Evolutionary conservation across 2,113 vertebrate species (phyloP).

Genomic region (Desmodus rotundus): DNA sequence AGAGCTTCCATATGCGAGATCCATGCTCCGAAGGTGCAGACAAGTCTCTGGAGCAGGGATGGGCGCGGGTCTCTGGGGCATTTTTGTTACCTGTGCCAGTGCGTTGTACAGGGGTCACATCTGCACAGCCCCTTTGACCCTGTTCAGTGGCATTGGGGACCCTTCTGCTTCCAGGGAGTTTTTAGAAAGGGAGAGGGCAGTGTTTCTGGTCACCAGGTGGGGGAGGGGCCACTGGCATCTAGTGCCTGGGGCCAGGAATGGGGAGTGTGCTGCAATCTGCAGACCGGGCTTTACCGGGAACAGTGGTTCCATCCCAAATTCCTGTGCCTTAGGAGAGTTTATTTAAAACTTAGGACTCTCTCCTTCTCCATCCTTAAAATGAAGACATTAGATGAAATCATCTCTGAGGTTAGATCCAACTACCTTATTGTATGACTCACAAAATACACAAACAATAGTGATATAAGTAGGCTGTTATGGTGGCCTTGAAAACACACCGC

Average conservation of each 20-base stretch:
- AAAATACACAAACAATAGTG: not conserved
- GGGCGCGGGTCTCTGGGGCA: not conserved
- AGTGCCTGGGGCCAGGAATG: not conserved
- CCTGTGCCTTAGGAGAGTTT: not conserved
- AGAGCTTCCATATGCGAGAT: not conserved
- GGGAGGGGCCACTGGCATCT: not conserved
- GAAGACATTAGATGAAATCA: slow-evolving; percentile 13
- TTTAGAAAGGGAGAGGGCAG: not conserved
- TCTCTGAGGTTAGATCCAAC: not conserved
- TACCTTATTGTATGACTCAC: slow-evolving; percentile 14
- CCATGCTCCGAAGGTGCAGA: not conserved
- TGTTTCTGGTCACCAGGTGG: not conserved
- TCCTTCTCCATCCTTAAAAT: not conserved
- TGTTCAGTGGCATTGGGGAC: not conserved
- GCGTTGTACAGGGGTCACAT: not conserved
- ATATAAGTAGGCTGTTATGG: not conserved
- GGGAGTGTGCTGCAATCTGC: not conserved
- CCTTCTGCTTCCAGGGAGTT: not conserved
- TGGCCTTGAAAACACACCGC: not conserved
- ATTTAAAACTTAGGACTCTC: not conserved
- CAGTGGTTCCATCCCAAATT: not conserved
- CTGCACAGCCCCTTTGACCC: not conserved
- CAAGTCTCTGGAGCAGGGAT: not conserved
- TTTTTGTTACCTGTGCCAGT: no score
- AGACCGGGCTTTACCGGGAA: not conserved